Evolutionary conservation across 2,888 invertebrate species (phyloP).

Genomic region (Bellardia pandia): DNA sequence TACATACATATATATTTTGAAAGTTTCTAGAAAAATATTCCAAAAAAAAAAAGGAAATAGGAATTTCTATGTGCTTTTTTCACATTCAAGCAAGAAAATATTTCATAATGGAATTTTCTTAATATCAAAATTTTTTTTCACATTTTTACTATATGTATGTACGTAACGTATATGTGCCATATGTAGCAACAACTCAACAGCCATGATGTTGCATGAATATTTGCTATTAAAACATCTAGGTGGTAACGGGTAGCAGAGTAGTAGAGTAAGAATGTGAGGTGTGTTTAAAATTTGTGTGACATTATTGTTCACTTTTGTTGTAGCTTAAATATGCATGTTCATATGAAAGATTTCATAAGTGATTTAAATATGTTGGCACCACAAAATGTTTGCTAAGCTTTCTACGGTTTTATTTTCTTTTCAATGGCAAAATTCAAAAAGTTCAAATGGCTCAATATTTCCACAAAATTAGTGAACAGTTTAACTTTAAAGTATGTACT

Average conservation of each 20-base stretch:
- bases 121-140: conserved; percentile 67
- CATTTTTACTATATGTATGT: not conserved
- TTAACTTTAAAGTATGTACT: too few relatives aligned
- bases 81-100: conserved; percentile 29
- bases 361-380: conserved; percentile 43
- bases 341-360: conserved; percentile 26
- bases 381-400: conserved; percentile 2
- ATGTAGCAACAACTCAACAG: conserved; percentile 35
- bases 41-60: conserved; percentile 40
- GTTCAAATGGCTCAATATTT: too few relatives aligned
- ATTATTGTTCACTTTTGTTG: conserved; percentile 33
- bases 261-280: not conserved
- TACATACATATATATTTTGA: conserved; percentile 37
- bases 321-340: conserved; percentile 26
- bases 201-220: conserved; percentile 56
- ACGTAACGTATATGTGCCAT: conserved; percentile 3
- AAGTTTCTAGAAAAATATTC: conserved; percentile 44
- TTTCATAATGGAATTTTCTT: conserved; percentile 70
- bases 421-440: too few relatives aligned
- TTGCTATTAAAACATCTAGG: conserved; percentile 24
- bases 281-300: conserved; percentile 1
- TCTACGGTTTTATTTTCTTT: not conserved
- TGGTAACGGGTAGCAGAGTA: not conserved
- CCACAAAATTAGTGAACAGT: too few relatives aligned
- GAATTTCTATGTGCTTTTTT: conserved; percentile 55